Conservation (phyloP, 2,888 invertebrate species). For the Tenthredo distinguenda region DNA sequence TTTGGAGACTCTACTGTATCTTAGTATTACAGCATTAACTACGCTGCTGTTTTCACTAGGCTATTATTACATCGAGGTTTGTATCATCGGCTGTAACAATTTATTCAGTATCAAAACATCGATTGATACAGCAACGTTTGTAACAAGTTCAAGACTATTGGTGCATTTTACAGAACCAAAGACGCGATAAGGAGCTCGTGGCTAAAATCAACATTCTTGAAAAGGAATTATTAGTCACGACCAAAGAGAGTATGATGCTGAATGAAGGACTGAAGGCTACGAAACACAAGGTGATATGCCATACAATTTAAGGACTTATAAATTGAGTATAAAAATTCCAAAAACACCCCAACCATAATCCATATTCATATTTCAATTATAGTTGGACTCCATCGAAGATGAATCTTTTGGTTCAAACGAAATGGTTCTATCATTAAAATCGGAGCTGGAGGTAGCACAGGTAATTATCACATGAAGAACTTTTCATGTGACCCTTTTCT, state of each 20-base stretch:
- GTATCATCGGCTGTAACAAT: conserved; percentile 42
- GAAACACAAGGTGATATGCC: conserved; percentile 71
- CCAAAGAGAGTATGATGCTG: conserved; percentile 81
- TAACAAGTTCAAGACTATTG: background rate
- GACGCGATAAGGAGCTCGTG: conserved; percentile 86
- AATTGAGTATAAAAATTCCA: background rate
- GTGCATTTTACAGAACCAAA: conserved; percentile 79
- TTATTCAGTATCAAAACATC: background rate
- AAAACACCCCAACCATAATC: background rate
- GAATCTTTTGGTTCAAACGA: conserved; percentile 87
- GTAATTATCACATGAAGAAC: conserved; percentile 60
- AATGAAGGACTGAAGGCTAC: conserved; percentile 78
- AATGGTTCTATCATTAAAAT: conserved; percentile 85
- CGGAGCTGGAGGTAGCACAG: conserved; percentile 82
- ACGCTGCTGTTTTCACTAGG: conserved; percentile 87
- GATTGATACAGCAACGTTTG: background rate
- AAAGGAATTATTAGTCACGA: conserved; percentile 81
- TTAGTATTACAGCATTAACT: conserved; percentile 85
- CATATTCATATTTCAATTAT: conserved; percentile 52
- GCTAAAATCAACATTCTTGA: conserved; percentile 85
- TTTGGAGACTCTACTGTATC: conserved; percentile 79
- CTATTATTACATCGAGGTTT: conserved; percentile 87
- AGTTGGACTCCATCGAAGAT: conserved; percentile 84
- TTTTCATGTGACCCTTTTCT: conserved; percentile 18
- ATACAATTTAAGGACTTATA: background rate